A percentile compares a stretch with the other conserved stretches of the same genome.
phyloP scores from a whole-genome alignment of 2,888 invertebrate species.

The Torymus tubicola region DNA sequence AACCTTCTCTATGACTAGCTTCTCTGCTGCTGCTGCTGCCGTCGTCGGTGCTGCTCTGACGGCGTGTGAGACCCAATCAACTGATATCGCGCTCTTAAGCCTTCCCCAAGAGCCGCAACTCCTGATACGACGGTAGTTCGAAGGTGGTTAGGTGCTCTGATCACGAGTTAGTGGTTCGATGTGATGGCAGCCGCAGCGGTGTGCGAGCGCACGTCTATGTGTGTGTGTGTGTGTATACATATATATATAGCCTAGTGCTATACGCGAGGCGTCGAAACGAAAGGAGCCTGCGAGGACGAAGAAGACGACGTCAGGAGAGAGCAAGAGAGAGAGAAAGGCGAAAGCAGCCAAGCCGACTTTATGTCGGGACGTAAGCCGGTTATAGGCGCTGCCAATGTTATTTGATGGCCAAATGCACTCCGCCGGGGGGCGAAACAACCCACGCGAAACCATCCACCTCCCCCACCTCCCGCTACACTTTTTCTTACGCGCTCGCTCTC shows the following conservation, averaged over 20 bases:
- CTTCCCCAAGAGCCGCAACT: constrained; percentile 72
- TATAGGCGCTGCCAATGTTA: constrained; percentile 76
- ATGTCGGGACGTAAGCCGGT: constrained; percentile 76
- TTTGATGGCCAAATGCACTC: constrained; percentile 77
- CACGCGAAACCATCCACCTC: constrained; percentile 12
- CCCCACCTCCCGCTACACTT: constrained; percentile 44
- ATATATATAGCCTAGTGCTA: not conserved
- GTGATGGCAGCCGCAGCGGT: constrained; percentile 61
- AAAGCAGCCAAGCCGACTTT: constrained; percentile 73
- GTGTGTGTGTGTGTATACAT: too few species aligned
- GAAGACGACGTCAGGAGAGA: constrained; percentile 37
- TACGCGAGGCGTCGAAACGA: constrained; percentile 34
- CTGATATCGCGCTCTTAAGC: constrained; percentile 74
- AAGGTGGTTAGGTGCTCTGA: constrained; percentile 72
- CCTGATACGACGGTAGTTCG: constrained; percentile 73
- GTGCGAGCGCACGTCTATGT: too few species aligned
- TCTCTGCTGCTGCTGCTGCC: not conserved
- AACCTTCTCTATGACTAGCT: too few species aligned
- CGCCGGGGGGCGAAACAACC: constrained; percentile 56
- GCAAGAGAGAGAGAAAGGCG: constrained; percentile 63
- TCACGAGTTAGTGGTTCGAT: constrained; percentile 76
- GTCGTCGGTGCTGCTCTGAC: not conserved
- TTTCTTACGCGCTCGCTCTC: constrained; percentile 51
- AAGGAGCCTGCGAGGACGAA: constrained; percentile 12
- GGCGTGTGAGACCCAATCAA: constrained; percentile 72